Evolutionary conservation across 1,140 invertebrate genomes (phyloP).

Genomic region (Cecropterus lyciades): DNA sequence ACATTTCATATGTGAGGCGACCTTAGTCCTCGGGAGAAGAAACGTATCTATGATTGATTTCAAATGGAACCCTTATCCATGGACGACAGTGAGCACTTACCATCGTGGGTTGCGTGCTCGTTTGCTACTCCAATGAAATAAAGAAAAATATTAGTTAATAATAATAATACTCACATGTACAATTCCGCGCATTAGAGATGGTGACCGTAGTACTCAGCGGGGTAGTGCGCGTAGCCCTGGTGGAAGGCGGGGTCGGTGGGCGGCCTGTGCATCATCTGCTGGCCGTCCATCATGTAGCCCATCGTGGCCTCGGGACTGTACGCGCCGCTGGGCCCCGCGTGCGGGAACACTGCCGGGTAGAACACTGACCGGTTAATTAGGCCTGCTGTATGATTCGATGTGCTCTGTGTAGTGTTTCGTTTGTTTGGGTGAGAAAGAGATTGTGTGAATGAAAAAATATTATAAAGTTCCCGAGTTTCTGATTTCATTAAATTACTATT

Average conservation of each 20-base stretch:
- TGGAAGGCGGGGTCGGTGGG: constrained; percentile 95
- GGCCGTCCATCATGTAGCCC: constrained; percentile 98
- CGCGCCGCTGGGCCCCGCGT: constrained; percentile 95
- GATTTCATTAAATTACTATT: no score
- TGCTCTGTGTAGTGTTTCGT: not conserved
- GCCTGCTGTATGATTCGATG: constrained; percentile 45
- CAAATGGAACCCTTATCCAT: no score
- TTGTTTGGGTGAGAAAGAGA: not conserved
- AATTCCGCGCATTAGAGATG: constrained; percentile 89
- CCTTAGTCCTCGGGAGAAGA: no score
- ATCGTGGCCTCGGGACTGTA: constrained; percentile 97
- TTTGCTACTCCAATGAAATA: no score
- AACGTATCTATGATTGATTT: no score
- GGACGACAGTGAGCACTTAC: no score
- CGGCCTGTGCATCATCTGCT: constrained; percentile 97
- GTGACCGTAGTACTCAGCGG: constrained; percentile 95
- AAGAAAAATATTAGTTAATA: no score
- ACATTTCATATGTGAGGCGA: no score
- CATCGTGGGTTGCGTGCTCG: no score
- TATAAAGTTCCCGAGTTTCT: no score
- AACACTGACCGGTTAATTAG: constrained; percentile 82
- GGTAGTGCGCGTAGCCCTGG: constrained; percentile 95
- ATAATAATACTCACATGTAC: constrained; percentile 72
- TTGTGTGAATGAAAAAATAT: no score
- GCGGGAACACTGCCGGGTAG: constrained; percentile 92